phyloP scores from a whole-genome alignment of 2,113 vertebrate species.

The Cottus gobio region DNA sequence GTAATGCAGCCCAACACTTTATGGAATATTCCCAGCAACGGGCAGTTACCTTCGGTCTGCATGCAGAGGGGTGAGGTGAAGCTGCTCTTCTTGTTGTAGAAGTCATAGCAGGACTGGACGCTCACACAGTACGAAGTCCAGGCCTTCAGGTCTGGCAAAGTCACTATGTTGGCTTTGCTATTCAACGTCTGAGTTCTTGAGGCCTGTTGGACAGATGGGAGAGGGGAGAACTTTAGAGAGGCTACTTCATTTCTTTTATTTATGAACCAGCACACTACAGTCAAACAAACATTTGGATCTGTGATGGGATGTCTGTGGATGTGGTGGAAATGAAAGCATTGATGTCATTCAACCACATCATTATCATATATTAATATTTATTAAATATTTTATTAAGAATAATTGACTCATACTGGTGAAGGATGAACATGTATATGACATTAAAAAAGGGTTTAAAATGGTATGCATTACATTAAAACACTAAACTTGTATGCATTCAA shows the following conservation, averaged over 20 bases:
- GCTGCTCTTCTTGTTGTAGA: conserved; percentile 65
- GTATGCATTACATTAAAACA: background rate
- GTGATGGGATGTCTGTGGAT: background rate
- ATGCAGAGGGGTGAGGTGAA: conserved; percentile 64
- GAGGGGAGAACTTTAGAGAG: background rate
- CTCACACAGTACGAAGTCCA: conserved; percentile 77
- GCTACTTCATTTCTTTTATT: background rate
- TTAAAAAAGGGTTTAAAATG: background rate
- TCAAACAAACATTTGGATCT: background rate
- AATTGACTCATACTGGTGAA: background rate
- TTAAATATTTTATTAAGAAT: background rate
- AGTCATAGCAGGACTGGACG: conserved; percentile 54
- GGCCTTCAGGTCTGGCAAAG: conserved; percentile 53
- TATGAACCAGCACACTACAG: background rate
- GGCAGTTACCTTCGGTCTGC: conserved; percentile 69
- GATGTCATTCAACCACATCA: background rate
- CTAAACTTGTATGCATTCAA: background rate
- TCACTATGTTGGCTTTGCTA: conserved; percentile 43
- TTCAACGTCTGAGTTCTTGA: background rate
- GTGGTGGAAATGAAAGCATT: background rate
- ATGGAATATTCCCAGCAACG: background rate
- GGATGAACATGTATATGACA: background rate
- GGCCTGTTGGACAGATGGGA: conserved; percentile 7
- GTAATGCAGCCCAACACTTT: background rate
- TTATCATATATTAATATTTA: background rate